phyloP scores from a whole-genome alignment of 2,797 vertebrate genomes.

The Erethizon dorsatum region DNA sequence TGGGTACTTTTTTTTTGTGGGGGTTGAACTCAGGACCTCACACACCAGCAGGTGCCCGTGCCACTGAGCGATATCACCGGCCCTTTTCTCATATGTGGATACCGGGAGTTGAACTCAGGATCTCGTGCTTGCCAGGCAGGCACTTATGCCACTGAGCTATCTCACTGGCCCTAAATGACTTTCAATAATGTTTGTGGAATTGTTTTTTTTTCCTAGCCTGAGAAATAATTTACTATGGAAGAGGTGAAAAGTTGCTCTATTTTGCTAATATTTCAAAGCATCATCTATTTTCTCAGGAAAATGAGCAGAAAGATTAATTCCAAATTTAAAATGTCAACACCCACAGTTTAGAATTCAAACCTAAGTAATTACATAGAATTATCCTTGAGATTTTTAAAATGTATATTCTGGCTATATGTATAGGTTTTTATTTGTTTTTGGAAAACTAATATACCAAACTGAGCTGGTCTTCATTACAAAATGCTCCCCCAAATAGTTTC shows the following conservation, averaged over 20 bases:
- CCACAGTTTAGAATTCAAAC: slow-evolving; percentile 40
- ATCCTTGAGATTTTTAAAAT: slow-evolving; percentile 63
- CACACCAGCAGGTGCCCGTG: too few species aligned
- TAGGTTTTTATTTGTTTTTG: not conserved
- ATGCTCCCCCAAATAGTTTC: slow-evolving; percentile 60
- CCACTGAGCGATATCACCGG: too few species aligned
- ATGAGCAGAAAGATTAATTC: slow-evolving; percentile 32
- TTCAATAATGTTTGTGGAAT: slow-evolving; percentile 25
- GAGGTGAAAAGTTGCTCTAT: slow-evolving; percentile 10
- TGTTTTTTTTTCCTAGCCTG: not conserved
- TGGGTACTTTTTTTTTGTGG: too few species aligned
- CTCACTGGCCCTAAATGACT: not conserved
- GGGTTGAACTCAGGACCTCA: too few species aligned
- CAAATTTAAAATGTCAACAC: slow-evolving; percentile 68
- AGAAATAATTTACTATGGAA: slow-evolving; percentile 59
- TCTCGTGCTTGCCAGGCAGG: too few species aligned
- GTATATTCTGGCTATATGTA: slow-evolving; percentile 43
- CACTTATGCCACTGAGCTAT: too few species aligned
- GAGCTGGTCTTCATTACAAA: slow-evolving; percentile 66
- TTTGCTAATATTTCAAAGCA: slow-evolving; percentile 50
- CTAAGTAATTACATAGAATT: slow-evolving; percentile 8
- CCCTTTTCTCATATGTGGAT: too few species aligned
- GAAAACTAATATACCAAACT: slow-evolving; percentile 58
- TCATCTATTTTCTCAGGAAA: slow-evolving; percentile 65
- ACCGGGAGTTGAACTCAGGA: too few species aligned